Evolutionary conservation across 2,888 invertebrate genomes (phyloP).

Genomic region (Thereva unica): DNA sequence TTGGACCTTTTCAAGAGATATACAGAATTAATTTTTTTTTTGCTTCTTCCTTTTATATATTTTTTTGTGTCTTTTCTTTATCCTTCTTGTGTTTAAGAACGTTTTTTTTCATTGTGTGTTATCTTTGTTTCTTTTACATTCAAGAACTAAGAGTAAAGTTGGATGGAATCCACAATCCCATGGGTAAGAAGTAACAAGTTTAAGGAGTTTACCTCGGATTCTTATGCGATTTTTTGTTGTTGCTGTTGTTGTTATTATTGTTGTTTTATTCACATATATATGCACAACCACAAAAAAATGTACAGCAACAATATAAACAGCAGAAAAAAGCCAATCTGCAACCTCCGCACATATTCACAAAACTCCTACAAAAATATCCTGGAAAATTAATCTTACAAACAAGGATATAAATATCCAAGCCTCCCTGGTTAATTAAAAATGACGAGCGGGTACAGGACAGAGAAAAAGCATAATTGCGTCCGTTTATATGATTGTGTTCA

Average conservation of each 20-base stretch:
- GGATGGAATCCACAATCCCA: too few relatives aligned
- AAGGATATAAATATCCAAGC: constrained; percentile 37
- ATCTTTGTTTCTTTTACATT: too few relatives aligned
- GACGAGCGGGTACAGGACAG: constrained; percentile 23
- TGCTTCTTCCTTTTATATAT: constrained; percentile 11
- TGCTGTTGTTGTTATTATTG: too few relatives aligned
- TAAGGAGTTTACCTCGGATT: too few relatives aligned
- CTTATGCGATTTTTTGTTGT: too few relatives aligned
- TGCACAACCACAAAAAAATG: too few relatives aligned
- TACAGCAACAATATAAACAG: neutral
- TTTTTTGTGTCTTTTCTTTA: neutral
- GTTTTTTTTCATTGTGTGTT: too few relatives aligned
- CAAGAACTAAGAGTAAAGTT: too few relatives aligned
- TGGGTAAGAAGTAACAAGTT: too few relatives aligned
- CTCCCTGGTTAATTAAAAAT: constrained; percentile 40
- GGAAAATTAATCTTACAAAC: constrained; percentile 41
- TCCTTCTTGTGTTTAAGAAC: too few relatives aligned
- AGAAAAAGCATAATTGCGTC: constrained; percentile 34
- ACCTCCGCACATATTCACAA: neutral
- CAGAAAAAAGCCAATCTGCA: neutral
- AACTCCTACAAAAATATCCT: constrained; percentile 26
- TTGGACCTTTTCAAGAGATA: constrained; percentile 22
- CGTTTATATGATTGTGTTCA: constrained; percentile 8
- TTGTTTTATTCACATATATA: too few relatives aligned
- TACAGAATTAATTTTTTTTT: constrained; percentile 16